These are phyloP conservation scores for Styela plicata DNA, from an alignment of 23 tunicate genomes.

Conservation along the genomic window DNA sequence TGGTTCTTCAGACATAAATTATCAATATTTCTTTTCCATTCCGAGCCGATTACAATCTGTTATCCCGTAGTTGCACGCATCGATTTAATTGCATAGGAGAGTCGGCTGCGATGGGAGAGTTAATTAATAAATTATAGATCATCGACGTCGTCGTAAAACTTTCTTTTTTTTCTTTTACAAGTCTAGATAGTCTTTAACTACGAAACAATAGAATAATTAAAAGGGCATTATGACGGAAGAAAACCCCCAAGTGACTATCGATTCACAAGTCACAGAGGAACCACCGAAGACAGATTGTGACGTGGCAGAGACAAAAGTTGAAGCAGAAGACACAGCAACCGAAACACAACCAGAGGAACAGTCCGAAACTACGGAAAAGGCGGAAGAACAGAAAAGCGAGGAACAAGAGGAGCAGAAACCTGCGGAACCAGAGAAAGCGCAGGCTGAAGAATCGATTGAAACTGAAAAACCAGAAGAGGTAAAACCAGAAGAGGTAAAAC, in stretches of 20 bases:
- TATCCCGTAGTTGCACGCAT: no score
- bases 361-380: background rate
- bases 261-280: conserved; percentile 14
- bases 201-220: background rate
- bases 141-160: background rate
- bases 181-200: background rate
- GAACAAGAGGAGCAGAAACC: background rate
- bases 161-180: no score
- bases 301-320: background rate
- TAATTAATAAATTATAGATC: background rate
- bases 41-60: no score
- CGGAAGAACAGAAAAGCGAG: background rate
- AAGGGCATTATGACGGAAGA: conserved; percentile 1
- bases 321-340: background rate
- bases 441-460: background rate
- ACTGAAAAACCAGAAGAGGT: background rate
- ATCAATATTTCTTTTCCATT: no score
- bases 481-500: background rate
- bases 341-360: background rate
- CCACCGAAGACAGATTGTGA: conserved; percentile 5
- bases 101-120: background rate
- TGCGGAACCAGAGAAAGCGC: background rate
- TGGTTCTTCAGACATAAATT: no score
- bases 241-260: conserved; percentile 17
- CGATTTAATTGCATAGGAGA: background rate